Percentiles rank a stretch among this genome's conserved stretches.
Conservation (phyloP, 2,888 invertebrate genomes). For the Himalopsyche kuldschensis region DNA sequence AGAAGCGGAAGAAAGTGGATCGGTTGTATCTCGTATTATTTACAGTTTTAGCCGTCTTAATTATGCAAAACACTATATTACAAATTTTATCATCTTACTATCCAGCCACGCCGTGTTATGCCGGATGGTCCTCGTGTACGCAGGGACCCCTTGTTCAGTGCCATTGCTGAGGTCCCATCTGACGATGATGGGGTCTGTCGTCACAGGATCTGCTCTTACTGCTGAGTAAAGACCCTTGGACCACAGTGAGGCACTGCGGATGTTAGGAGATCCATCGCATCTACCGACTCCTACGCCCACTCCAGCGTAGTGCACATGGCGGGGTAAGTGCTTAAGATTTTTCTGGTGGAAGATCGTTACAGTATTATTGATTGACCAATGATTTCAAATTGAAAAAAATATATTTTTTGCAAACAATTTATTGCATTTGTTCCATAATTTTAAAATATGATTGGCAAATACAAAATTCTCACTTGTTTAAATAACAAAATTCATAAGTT, state of each 20-base stretch:
- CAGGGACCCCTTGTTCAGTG: conserved; percentile 7
- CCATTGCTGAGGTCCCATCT: conserved; percentile 32
- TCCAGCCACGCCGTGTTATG: conserved; percentile 38
- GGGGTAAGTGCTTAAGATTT: conserved; percentile 33
- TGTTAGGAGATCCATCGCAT: conserved; percentile 24
- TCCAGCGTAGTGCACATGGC: conserved; percentile 32
- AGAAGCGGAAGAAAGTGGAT: too few species aligned
- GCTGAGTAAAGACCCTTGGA: conserved; percentile 8
- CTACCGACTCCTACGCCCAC: conserved; percentile 33
- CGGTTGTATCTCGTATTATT: neutral
- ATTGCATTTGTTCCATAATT: too few species aligned
- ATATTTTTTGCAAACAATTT: too few species aligned
- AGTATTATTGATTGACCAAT: too few species aligned
- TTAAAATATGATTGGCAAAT: too few species aligned
- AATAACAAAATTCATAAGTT: too few species aligned
- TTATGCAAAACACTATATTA: neutral
- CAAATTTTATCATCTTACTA: conserved; percentile 16
- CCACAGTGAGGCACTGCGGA: conserved; percentile 15
- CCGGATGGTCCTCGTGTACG: conserved; percentile 34
- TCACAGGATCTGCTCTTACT: neutral
- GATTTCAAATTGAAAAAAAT: too few species aligned
- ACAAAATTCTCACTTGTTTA: too few species aligned
- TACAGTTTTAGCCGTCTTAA: neutral
- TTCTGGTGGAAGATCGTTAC: neutral
- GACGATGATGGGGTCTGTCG: conserved; percentile 26